These are phyloP conservation scores for Leptinotarsa defecta DNA, from an alignment of 1,140 invertebrate species.

Conservation along the genomic window DNA sequence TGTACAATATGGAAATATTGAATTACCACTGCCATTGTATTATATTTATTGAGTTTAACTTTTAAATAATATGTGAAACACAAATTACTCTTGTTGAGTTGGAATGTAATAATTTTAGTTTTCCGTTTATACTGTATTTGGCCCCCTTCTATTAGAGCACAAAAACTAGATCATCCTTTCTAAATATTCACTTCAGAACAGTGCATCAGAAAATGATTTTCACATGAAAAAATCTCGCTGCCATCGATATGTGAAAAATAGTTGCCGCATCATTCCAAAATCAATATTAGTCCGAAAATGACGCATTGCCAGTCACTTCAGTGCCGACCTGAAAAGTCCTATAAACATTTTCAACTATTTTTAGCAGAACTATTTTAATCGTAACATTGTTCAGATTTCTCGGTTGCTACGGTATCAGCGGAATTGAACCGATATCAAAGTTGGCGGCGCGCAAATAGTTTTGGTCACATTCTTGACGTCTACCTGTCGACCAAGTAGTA, in stretches of 20 bases:
- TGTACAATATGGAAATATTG: no score
- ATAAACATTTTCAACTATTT: conserved; percentile 14
- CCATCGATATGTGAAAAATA: background rate
- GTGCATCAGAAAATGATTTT: background rate
- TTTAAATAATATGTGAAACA: no score
- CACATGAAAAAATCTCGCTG: background rate
- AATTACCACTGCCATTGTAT: no score
- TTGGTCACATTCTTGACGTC: no score
- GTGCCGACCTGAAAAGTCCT: conserved; percentile 2
- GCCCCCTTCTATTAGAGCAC: background rate
- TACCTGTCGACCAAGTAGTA: no score
- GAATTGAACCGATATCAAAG: no score
- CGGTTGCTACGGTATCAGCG: no score
- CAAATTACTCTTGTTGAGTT: no score
- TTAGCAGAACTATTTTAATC: background rate
- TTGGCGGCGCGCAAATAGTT: no score
- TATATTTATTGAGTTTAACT: no score
- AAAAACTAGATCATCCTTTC: background rate
- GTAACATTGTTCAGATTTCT: no score
- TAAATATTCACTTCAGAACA: background rate
- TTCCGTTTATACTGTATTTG: background rate
- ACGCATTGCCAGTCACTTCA: background rate
- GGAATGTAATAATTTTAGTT: background rate
- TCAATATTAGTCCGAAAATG: conserved; percentile 7
- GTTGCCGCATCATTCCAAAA: background rate